Evolutionary conservation across 2,888 invertebrate genomes (phyloP).

Genomic region (Monopis laevigella): DNA sequence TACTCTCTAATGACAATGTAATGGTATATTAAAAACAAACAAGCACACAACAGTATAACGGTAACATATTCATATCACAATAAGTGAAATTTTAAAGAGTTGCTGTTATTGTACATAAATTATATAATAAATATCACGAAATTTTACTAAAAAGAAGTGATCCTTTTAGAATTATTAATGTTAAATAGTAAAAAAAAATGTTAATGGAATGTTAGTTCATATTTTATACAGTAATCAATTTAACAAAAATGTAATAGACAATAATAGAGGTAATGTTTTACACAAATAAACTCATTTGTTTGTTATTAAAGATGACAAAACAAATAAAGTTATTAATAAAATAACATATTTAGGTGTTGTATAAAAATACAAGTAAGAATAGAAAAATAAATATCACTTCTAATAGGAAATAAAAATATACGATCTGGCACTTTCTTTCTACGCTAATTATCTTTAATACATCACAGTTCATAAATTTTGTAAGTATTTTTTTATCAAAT

Average conservation of each 20-base stretch:
- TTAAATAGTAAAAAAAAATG: too few relatives aligned
- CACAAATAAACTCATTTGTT: neutral
- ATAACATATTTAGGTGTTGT: neutral
- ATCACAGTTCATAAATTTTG: constrained; percentile 31
- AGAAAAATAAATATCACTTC: constrained; percentile 1
- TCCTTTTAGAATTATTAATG: too few relatives aligned
- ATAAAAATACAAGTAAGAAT: neutral
- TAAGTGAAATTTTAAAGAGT: too few relatives aligned
- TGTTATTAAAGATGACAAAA: neutral
- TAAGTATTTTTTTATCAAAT: constrained; percentile 2
- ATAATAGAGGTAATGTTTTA: too few relatives aligned
- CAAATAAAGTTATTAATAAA: neutral
- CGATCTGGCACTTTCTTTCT: constrained; percentile 55
- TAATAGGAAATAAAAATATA: constrained; percentile 1
- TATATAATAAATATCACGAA: too few relatives aligned
- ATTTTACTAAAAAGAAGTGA: too few relatives aligned
- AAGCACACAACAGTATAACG: too few relatives aligned
- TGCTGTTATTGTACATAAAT: too few relatives aligned
- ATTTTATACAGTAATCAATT: too few relatives aligned
- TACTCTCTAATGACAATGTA: constrained; percentile 6
- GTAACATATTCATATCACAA: too few relatives aligned
- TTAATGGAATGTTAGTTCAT: too few relatives aligned
- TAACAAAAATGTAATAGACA: too few relatives aligned
- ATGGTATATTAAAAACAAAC: neutral
- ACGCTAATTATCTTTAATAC: constrained; percentile 35